These are phyloP conservation scores for Elgaria multicarinata DNA, from an alignment of 2,113 vertebrate species.

Conservation along the genomic window DNA sequence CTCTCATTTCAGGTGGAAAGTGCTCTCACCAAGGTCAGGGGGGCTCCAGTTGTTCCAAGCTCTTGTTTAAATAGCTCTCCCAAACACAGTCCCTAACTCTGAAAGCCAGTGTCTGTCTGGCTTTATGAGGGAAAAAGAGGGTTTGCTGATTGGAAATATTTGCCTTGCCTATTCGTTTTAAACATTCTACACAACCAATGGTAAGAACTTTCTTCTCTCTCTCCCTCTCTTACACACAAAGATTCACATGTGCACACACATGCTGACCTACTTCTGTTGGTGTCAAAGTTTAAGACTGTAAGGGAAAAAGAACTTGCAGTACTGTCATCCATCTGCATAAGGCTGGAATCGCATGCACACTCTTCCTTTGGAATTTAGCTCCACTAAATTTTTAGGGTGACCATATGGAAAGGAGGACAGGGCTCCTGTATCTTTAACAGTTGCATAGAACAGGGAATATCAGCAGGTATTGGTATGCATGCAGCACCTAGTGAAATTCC, in stretches of 20 bases:
- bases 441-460: no score
- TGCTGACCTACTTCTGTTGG: neutral
- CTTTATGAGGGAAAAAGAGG: neutral
- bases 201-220: neutral
- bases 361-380: neutral
- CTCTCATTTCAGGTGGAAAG: neutral
- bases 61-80: neutral
- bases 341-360: neutral
- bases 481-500: no score
- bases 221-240: neutral
- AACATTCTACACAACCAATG: neutral
- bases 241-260: neutral
- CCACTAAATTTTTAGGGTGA: no score
- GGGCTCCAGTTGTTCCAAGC: neutral
- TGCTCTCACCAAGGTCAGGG: conserved; percentile 7
- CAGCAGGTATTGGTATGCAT: no score
- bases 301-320: neutral
- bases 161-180: neutral
- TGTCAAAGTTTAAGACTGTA: neutral
- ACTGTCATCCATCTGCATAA: neutral
- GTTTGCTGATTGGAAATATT: neutral
- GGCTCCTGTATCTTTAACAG: no score
- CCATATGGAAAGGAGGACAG: no score
- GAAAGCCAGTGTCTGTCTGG: neutral
- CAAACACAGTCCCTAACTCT: neutral